Evolutionary conservation across 2,113 vertebrate genomes (phyloP), one percentile per base, ranked within the genome.

Genomic region (Carassius auratus): DNA sequence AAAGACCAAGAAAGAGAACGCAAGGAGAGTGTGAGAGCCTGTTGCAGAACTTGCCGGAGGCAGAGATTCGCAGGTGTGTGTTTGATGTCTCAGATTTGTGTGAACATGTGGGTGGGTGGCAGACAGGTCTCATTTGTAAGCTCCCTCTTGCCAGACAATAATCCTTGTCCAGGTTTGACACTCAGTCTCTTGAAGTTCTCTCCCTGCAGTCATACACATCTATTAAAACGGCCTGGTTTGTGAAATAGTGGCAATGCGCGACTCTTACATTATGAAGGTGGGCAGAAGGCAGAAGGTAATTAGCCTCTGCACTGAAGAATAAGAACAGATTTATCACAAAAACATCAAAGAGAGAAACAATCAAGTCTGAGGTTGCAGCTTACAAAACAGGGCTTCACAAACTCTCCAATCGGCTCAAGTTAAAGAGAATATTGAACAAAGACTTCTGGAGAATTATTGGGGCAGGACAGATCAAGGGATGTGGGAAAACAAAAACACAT

Each of bases 81-180:
- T 86, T 50, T 78, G 79, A 76, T 77, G 78, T 78, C 50, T 81
- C 61, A 77, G 48, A 26, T 68, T 50, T 79, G 10, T 71, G 66
- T 3, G 42, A 68, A 75, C 55, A 82, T 82, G 75, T 78, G 82
- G 33, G 86, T 42, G 42, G 23, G 80, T 75, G 80, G 38, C 57
- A 89, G 76, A 83, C 80, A 83, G 23, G 52, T 83, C 75, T 87
- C 69, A 89, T 84, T 87, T 89, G 83, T 84, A 75, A 80, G 79
- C 45, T 62, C 82, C 57, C 61, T 84, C 84, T 84, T 83, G 81
- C 57, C 64, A 77, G 84, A 89, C 86, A 84, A 86, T 86, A 87
- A 84, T 76, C 62, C 30, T 36, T 33, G 30, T 45, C 86, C 84
- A 33, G 64, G 8, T 80, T 76, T 64, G 76, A 76, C 71, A 84